Evolutionary conservation across 2,113 vertebrate genomes (phyloP).

Genomic region (Serinus canaria): DNA sequence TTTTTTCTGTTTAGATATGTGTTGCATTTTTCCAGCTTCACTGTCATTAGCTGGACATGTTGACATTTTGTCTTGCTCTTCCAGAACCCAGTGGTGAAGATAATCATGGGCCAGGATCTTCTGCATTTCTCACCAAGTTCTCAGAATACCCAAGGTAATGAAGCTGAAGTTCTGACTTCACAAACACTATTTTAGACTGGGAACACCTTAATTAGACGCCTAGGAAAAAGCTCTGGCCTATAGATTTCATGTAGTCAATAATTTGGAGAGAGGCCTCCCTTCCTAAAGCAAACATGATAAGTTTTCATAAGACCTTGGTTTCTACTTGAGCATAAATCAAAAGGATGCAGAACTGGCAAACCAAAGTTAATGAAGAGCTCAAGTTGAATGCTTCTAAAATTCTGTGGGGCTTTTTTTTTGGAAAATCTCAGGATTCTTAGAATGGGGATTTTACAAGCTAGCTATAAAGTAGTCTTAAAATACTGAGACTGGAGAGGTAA

Average conservation of each 20-base stretch:
- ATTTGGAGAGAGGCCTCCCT: not conserved
- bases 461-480: not conserved
- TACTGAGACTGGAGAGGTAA: not conserved
- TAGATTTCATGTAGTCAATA: not conserved
- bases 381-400: not conserved
- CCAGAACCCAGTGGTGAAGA: conserved; percentile 65
- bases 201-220: not conserved
- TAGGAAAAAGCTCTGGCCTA: not conserved
- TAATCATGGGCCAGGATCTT: not conserved
- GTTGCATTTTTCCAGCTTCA: not conserved
- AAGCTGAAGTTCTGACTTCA: conserved; percentile 11
- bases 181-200: not conserved
- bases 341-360: not conserved
- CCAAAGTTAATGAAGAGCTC: not conserved
- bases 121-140: conserved; percentile 46
- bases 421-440: not conserved
- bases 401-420: not conserved
- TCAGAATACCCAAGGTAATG: conserved; percentile 72
- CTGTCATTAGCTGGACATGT: not conserved
- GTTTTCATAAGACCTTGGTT: not conserved
- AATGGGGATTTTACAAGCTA: not conserved
- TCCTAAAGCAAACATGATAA: not conserved
- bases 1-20: not conserved
- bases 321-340: not conserved
- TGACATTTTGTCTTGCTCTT: not conserved